Base-by-base conservation (phyloP, 1,140 invertebrate species). In the Drosophila insularis region DNA sequence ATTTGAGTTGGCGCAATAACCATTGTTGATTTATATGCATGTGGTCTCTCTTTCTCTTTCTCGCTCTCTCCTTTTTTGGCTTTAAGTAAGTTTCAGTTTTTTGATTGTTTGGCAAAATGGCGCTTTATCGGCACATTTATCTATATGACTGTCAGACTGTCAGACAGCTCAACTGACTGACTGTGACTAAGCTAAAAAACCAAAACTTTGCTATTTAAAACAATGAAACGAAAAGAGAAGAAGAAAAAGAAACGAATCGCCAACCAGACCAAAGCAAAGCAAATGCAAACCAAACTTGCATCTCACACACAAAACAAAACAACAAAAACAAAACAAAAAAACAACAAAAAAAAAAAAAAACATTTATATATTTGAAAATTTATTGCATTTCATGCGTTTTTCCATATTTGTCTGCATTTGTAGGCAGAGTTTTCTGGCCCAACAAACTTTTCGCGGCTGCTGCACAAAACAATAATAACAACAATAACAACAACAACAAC, bases 311-410 rank as follows among this genome's bases (percentile, higher is more conserved):
- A 60, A 74, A 46, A 67, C 27, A 35, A 73, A 27, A 32, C 56
- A 67, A 73, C 61, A 58, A 27, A 61, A 11, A 13, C 17, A 19
- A 31, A 65, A 61, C 56, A 74, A 81, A 64, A 86, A 76, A 76
- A 82, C n/a, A 74, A 74, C 61, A 55, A 27, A 58, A n/a, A 13
- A 10, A 19, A 37, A 65, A 64, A 59, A 74, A 81, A 64, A 81
- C 76, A 76, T 78, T 71, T 71, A 87, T 87, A 84, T 89, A 89
- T 87, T 87, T 89, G 84, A 74, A 84, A 87, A 87, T 87, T 87
- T 87, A 87, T 87, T 89, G 84, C 84, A 89, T 87, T 87, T 89
- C 84, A 82, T 80, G 77, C 75, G 80, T 82, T 87, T 77, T 82
- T 77, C 80, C 79, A 87, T 80, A 89, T 87, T 87, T 89, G 84